Evolutionary conservation across 2,797 vertebrate genomes (phyloP).

Genomic region (Clamator glandarius): DNA sequence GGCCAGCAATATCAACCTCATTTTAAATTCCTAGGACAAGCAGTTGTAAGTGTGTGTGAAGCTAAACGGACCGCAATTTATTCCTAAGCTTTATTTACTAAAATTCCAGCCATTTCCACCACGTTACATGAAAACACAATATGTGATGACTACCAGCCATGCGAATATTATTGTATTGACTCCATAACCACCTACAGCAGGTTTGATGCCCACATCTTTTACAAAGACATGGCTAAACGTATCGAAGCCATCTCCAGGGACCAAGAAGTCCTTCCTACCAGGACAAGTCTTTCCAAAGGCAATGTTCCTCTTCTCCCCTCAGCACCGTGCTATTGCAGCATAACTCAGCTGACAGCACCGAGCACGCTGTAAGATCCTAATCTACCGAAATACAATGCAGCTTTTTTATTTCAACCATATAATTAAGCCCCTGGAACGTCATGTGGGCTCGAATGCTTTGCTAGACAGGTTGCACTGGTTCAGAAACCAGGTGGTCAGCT

Average conservation of each 20-base stretch:
- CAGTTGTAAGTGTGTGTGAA: not conserved
- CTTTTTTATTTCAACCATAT: not conserved
- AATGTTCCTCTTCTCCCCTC: fast-evolving
- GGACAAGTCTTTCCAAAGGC: not conserved
- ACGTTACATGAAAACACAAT: not conserved
- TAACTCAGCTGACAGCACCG: not conserved
- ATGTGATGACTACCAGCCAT: not conserved
- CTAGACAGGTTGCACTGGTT: not conserved
- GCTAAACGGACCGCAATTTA: not conserved
- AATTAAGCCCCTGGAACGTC: constrained; percentile 3
- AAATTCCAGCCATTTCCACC: not conserved
- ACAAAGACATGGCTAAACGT: not conserved
- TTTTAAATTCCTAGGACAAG: not conserved
- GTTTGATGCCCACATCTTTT: not conserved
- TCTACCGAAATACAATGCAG: not conserved
- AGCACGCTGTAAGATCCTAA: not conserved
- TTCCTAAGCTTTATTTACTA: not conserved
- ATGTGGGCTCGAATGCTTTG: not conserved
- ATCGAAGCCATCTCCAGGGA: not conserved
- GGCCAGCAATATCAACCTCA: not conserved
- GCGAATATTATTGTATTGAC: not conserved
- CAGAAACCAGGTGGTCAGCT: not conserved
- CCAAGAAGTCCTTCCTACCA: not conserved
- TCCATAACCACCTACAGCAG: not conserved
- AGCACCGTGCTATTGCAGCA: not conserved